Conservation (phyloP, 2,113 vertebrate genomes). For the Hucho hucho region DNA sequence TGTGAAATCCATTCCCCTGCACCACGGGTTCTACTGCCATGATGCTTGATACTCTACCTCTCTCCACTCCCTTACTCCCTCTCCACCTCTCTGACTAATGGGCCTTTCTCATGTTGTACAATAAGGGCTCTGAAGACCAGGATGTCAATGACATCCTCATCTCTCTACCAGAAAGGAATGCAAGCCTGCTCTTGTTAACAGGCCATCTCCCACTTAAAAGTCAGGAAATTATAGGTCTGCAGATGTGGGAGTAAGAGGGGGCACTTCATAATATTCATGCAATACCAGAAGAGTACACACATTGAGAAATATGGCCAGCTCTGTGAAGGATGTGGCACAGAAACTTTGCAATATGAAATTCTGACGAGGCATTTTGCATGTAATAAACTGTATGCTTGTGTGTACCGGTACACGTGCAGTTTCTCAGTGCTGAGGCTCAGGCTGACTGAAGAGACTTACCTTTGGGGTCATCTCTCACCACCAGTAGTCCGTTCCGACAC, state of each 20-base stretch:
- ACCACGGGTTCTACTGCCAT: conserved; percentile 15
- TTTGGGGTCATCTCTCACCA: conserved; percentile 96
- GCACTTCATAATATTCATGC: conserved; percentile 45
- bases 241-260: conserved; percentile 37
- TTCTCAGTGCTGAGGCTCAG: neutral
- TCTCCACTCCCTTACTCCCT: conserved; percentile 18
- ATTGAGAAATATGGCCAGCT: conserved; percentile 26
- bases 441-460: conserved; percentile 67
- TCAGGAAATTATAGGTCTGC: conserved; percentile 47
- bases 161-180: conserved; percentile 34
- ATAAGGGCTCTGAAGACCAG: conserved; percentile 25
- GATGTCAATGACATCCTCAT: conserved; percentile 26
- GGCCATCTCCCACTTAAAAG: conserved; percentile 47
- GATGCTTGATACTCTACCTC: too few relatives aligned
- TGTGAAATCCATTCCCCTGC: conserved; percentile 38
- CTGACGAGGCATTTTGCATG: neutral
- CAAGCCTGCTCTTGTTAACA: conserved; percentile 49
- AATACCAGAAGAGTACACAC: conserved; percentile 26
- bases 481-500: conserved; percentile 92
- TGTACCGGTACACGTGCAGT: neutral
- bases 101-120: conserved; percentile 23
- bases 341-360: conserved; percentile 5
- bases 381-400: neutral
- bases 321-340: conserved; percentile 28
- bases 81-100: conserved; percentile 32